Percentiles rank a stretch among this genome's conserved stretches.
Conservation (phyloP, 1,140 invertebrate species). For the Cydia pomonella region DNA sequence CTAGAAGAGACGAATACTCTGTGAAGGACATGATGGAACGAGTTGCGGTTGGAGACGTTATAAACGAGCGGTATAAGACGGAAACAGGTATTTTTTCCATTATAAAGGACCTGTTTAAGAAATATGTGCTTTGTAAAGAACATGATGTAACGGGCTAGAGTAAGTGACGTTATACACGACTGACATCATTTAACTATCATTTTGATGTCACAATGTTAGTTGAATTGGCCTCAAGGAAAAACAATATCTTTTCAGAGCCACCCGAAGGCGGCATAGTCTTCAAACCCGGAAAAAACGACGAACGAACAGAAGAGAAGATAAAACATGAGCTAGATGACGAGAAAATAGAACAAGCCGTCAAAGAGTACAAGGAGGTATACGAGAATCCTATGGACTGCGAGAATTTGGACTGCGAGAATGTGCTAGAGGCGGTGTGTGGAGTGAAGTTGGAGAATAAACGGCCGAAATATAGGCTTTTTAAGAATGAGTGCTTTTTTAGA, state of each 20-base stretch:
- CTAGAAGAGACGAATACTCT: slow-evolving; percentile 33
- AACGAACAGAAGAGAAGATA: slow-evolving; percentile 42
- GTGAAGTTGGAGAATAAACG: slow-evolving; percentile 49
- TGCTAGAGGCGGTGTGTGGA: slow-evolving; percentile 53
- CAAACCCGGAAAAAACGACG: slow-evolving; percentile 60
- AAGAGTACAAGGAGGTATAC: slow-evolving; percentile 34
- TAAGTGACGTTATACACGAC: slow-evolving; percentile 42
- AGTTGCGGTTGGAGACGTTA: slow-evolving; percentile 43
- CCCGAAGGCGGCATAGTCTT: slow-evolving; percentile 55
- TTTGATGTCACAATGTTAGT: too few species aligned
- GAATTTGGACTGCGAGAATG: slow-evolving; percentile 59
- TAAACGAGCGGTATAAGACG: slow-evolving; percentile 40
- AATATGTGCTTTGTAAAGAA: neutral
- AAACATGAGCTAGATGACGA: slow-evolving; percentile 37
- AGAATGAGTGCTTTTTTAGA: slow-evolving; percentile 65
- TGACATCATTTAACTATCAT: too few species aligned
- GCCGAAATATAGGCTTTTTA: slow-evolving; percentile 57
- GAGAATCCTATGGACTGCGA: slow-evolving; percentile 48
- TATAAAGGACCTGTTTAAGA: neutral
- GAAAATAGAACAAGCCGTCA: slow-evolving; percentile 37
- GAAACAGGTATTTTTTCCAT: slow-evolving; percentile 39
- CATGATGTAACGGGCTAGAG: slow-evolving; percentile 36
- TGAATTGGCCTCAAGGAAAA: too few species aligned
- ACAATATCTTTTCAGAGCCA: slow-evolving; percentile 52
- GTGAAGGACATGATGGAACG: slow-evolving; percentile 37